Percentiles rank a stretch among this genome's conserved stretches.
These are phyloP conservation scores for Penaeus indicus DNA, from an alignment of 1,140 invertebrate species.

Conservation along the genomic window DNA sequence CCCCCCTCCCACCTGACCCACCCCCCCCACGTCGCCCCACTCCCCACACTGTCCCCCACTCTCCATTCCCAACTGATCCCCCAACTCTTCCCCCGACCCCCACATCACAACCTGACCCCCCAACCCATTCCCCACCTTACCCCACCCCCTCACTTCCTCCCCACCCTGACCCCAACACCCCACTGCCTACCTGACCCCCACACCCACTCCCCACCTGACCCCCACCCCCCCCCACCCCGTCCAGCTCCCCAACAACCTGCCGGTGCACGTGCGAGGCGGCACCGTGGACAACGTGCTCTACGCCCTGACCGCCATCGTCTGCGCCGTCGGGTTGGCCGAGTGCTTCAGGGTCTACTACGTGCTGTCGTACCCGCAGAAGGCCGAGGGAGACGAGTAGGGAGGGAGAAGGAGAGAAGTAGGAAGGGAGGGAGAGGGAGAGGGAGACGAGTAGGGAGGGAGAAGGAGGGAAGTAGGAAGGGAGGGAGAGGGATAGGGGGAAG, in stretches of 20 bases:
- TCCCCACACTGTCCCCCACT: not conserved
- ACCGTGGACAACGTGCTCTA: slow-evolving; percentile 41
- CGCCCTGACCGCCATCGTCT: slow-evolving; percentile 21
- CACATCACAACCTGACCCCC: too few species aligned
- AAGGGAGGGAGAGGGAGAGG: too few species aligned
- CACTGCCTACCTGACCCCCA: not conserved
- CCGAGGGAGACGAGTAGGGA: not conserved
- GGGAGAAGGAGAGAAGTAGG: too few species aligned
- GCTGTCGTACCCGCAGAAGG: slow-evolving; percentile 32
- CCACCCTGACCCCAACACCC: not conserved
- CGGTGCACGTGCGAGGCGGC: slow-evolving; percentile 47
- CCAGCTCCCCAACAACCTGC: slow-evolving; percentile 40
- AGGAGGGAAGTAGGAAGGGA: too few species aligned
- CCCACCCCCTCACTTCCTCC: too few species aligned
- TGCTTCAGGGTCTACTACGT: slow-evolving; percentile 37
- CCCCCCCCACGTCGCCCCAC: not conserved
- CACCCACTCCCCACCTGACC: too few species aligned
- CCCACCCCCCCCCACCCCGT: not conserved
- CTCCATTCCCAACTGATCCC: too few species aligned
- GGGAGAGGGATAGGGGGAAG: too few species aligned
- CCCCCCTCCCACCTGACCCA: not conserved
- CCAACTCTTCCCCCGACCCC: too few species aligned
- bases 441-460: too few species aligned
- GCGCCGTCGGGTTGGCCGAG: slow-evolving; percentile 33
- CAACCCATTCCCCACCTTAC: too few species aligned